Conservation (phyloP, 2,888 invertebrate species). For the Chironomus riparius region DNA sequence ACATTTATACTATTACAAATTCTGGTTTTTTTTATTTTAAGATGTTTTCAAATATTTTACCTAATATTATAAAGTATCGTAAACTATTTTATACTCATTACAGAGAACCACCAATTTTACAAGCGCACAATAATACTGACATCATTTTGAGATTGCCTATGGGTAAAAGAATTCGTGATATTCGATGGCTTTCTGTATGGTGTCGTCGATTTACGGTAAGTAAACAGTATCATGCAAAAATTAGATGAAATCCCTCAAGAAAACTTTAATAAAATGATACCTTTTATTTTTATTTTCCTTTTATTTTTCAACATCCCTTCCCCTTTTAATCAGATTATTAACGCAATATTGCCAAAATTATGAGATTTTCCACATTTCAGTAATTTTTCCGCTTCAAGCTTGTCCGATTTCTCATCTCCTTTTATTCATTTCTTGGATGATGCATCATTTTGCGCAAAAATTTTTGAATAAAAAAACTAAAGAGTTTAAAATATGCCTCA, state of each 20-base stretch:
- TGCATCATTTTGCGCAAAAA: background rate
- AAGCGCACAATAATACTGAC: slow-evolving; percentile 66
- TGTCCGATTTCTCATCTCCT: background rate
- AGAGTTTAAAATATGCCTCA: too few species aligned
- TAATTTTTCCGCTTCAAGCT: background rate
- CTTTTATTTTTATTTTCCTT: too few species aligned
- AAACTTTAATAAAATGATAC: too few species aligned
- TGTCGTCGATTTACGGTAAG: slow-evolving; percentile 82
- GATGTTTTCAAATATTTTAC: too few species aligned
- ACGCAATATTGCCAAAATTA: slow-evolving; percentile 11
- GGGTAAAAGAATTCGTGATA: slow-evolving; percentile 75
- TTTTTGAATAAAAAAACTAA: too few species aligned
- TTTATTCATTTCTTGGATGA: background rate
- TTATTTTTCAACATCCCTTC: background rate
- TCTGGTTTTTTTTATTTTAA: too few species aligned
- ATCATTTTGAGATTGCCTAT: slow-evolving; percentile 74
- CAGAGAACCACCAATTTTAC: slow-evolving; percentile 73
- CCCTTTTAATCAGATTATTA: background rate
- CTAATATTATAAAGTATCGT: too few species aligned
- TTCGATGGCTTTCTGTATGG: slow-evolving; percentile 89
- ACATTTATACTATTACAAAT: too few species aligned
- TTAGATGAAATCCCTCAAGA: background rate
- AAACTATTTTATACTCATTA: slow-evolving; percentile 34
- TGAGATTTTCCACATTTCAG: slow-evolving; percentile 1
- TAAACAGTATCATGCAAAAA: slow-evolving; percentile 29